Base-by-base conservation (phyloP, 1,140 invertebrate species). In the Yoshiicerus persimilis region DNA sequence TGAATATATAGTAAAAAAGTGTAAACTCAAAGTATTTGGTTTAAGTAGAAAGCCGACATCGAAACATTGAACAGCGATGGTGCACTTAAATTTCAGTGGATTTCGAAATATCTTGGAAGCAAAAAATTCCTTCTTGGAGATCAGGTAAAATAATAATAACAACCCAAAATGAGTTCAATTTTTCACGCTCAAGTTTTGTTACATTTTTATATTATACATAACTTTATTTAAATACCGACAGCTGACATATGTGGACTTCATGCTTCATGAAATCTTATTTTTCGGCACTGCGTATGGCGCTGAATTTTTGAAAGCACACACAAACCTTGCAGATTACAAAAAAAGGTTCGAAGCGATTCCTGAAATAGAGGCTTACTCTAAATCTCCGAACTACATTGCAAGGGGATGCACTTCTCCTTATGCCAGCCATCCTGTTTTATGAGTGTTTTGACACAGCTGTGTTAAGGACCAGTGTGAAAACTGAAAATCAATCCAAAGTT, bases 201-300 rank as follows among this genome's bases (percentile, higher is more conserved):
- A 47, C 10, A 39, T 47, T 47, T 75, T 75, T 41, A n/a, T n/a
- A n/a, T n/a, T n/a, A n/a, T n/a, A n/a, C n/a, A n/a, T n/a, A n/a
- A n/a, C n/a, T n/a, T n/a, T 32, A 62, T 36, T 87, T 30, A 34
- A 64, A 20, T 30, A 5, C 23, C 2, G 38, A 20, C 25, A 93
- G 93, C 88, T 93, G 11, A 92, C 92, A 2, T 93, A 92, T 90
- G 92, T 92, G 13, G 93, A 94, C 87, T 94, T 94, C 90, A 90
- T 93, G 38, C 80, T 93, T 4, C 93, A 93, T 91, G 93, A 94
- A 80, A 87, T 92, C 2, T 88, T 94, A 20, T 92, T 93, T 90
- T 90, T 91, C 25, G 92, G 92, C 32, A 64, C 87, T 6, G 84
- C 91, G 8, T 90, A 94, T 11, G 88, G 91, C 39, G 91, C 92